Conservation (phyloP, 1,140 invertebrate species). For the Drosophila mayri region DNA sequence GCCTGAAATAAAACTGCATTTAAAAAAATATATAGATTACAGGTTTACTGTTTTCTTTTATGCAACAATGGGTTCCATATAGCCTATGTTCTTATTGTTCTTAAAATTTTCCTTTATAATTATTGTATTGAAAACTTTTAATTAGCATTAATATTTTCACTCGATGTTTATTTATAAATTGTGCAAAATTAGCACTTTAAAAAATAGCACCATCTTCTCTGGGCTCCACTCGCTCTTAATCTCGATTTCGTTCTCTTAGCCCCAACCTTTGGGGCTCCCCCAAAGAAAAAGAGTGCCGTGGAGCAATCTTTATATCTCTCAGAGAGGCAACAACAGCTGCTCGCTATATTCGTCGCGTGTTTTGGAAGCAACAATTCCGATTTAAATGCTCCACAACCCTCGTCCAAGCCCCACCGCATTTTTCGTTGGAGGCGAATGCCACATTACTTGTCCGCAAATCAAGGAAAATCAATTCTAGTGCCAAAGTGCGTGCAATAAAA, state of each 20-base stretch:
- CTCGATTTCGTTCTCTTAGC: not conserved
- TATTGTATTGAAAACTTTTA: not conserved
- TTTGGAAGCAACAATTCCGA: slow-evolving; percentile 74
- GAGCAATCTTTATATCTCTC: slow-evolving; percentile 12
- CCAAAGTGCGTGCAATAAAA: slow-evolving; percentile 55
- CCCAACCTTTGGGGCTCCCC: not conserved
- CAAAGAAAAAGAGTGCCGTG: slow-evolving; percentile 5
- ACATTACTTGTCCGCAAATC: slow-evolving; percentile 32
- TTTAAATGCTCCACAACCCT: slow-evolving; percentile 57
- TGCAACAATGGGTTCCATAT: not conserved
- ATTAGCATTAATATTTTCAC: not conserved
- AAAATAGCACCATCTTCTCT: not conserved
- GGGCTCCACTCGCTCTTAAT: slow-evolving; percentile 1
- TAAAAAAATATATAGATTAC: not conserved
- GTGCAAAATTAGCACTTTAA: slow-evolving; percentile 4
- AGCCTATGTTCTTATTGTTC: not conserved
- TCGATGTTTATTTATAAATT: slow-evolving; percentile 5
- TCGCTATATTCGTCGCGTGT: slow-evolving; percentile 49
- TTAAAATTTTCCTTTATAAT: not conserved
- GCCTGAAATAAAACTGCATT: no score
- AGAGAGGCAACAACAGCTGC: slow-evolving; percentile 49
- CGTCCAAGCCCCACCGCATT: slow-evolving; percentile 35
- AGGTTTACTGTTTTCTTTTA: no score
- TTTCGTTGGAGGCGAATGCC: slow-evolving; percentile 24
- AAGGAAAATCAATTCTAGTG: slow-evolving; percentile 41